Conservation (phyloP, 2,888 invertebrate genomes). For the Scaeva pyrastri region DNA sequence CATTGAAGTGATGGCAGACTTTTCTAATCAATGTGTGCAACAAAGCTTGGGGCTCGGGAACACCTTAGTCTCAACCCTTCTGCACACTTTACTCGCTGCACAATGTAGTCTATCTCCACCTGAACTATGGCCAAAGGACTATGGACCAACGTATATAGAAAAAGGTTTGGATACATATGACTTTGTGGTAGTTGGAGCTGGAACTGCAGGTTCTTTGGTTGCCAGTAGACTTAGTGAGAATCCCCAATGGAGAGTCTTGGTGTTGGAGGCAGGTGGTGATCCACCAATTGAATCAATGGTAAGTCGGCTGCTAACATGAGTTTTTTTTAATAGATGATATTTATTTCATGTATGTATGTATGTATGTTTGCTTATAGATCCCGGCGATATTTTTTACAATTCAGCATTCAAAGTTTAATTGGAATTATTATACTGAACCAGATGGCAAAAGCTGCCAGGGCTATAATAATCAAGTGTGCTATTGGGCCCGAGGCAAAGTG, state of each 20-base stretch:
- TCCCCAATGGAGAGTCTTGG: slow-evolving; percentile 77
- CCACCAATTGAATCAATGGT: slow-evolving; percentile 78
- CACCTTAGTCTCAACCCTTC: slow-evolving; percentile 85
- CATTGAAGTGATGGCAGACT: neutral
- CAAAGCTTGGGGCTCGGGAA: slow-evolving; percentile 79
- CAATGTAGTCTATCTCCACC: slow-evolving; percentile 86
- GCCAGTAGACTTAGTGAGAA: slow-evolving; percentile 79
- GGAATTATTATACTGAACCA: slow-evolving; percentile 79
- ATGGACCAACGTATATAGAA: slow-evolving; percentile 79
- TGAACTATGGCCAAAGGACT: slow-evolving; percentile 86
- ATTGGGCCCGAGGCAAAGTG: slow-evolving; percentile 88
- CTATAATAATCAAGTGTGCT: slow-evolving; percentile 79
- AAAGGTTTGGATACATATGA: slow-evolving; percentile 81
- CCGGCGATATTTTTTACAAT: slow-evolving; percentile 77
- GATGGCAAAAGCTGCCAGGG: slow-evolving; percentile 79
- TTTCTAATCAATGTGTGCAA: slow-evolving; percentile 76
- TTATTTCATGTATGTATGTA: neutral
- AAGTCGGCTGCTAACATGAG: neutral
- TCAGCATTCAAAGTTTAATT: slow-evolving; percentile 78
- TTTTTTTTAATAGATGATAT: neutral
- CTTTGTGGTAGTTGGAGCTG: slow-evolving; percentile 84
- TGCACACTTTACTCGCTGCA: slow-evolving; percentile 86
- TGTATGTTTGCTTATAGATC: slow-evolving; percentile 76
- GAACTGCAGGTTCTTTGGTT: slow-evolving; percentile 83
- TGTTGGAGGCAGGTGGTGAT: slow-evolving; percentile 78